Evolutionary conservation across 92 coral and sea anemone genomes (phyloP).

Genomic region (Siderastrea radians): DNA sequence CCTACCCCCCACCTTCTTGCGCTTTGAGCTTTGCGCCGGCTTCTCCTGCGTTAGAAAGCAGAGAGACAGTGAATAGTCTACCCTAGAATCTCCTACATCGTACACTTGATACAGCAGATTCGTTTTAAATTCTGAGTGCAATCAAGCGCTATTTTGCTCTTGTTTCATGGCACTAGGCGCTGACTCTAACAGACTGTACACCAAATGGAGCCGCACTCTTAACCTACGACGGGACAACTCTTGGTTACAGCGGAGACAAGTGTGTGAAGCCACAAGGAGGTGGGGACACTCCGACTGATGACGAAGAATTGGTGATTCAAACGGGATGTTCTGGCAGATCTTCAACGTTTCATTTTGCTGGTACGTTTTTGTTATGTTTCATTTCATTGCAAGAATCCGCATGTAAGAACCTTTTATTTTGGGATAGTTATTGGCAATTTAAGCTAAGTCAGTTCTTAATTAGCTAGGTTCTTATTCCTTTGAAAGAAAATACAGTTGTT

Average conservation of each 20-base stretch:
- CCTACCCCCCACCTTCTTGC: too few relatives aligned
- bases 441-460: too few relatives aligned
- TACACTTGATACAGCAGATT: not conserved
- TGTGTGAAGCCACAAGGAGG: constrained; percentile 41
- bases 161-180: constrained; percentile 23
- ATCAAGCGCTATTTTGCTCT: not conserved
- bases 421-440: too few relatives aligned
- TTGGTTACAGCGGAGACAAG: constrained; percentile 11
- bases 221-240: constrained; percentile 31
- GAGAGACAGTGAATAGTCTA: not conserved
- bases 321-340: constrained; percentile 24
- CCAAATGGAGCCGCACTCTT: constrained; percentile 15
- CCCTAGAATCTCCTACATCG: too few relatives aligned
- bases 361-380: constrained; percentile 5
- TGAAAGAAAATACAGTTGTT: too few relatives aligned
- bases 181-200: constrained; percentile 40
- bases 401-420: not conserved
- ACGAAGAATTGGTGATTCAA: constrained; percentile 36
- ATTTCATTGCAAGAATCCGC: not conserved
- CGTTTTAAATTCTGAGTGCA: not conserved
- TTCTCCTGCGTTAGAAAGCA: not conserved
- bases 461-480: too few relatives aligned
- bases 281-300: constrained; percentile 7
- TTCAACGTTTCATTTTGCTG: constrained; percentile 39
- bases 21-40: too few relatives aligned